Conservation (phyloP, 2,113 vertebrate genomes). For the Mus pahari region DNA sequence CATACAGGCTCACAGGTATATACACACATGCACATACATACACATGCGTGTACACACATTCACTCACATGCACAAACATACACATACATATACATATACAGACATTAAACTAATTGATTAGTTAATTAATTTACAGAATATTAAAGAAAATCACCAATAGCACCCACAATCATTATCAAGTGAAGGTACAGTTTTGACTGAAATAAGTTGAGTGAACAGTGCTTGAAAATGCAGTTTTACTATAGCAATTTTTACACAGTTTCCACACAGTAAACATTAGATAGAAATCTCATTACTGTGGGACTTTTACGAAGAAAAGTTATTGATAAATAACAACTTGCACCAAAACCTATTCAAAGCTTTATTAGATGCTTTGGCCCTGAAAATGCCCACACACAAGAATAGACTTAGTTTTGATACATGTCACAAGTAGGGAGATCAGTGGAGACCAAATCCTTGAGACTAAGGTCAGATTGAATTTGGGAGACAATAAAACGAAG, state of each 20-base stretch:
- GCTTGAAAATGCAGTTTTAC: background rate
- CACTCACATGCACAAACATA: background rate
- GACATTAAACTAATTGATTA: background rate
- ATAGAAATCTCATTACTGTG: constrained; percentile 5
- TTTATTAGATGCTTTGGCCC: constrained; percentile 31
- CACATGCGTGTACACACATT: background rate
- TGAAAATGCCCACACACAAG: background rate
- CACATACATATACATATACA: background rate
- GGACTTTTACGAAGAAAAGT: constrained; percentile 7
- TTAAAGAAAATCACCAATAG: background rate
- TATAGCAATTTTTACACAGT: background rate
- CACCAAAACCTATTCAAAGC: constrained; percentile 45
- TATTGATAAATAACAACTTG: constrained; percentile 11
- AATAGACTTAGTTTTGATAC: constrained; percentile 3
- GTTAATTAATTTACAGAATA: background rate
- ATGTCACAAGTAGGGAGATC: constrained; percentile 18
- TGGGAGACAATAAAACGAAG: background rate
- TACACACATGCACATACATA: background rate
- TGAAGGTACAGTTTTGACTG: background rate
- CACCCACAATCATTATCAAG: background rate
- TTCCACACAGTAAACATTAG: constrained; percentile 21
- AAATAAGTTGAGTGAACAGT: background rate
- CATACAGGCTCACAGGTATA: too few relatives aligned
- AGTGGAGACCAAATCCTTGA: constrained; percentile 28
- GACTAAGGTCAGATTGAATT: constrained; percentile 27